Percentiles rank a stretch among this genome's conserved stretches.
phyloP scores from a whole-genome alignment of 2,888 invertebrate genomes.

The Pomacea canaliculata region DNA sequence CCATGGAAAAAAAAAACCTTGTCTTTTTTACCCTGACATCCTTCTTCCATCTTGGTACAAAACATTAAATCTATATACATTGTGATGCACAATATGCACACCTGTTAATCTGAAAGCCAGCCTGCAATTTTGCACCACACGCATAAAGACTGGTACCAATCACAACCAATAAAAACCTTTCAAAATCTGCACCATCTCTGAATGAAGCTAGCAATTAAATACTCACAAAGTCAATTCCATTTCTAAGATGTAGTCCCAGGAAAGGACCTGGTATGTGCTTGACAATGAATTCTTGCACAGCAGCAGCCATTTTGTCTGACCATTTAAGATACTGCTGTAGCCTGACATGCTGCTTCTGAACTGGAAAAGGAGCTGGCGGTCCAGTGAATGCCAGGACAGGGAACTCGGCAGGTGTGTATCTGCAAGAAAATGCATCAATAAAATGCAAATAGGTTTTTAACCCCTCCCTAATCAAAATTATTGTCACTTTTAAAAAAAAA shows the following conservation, averaged over 20 bases:
- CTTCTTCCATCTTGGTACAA: too few relatives aligned
- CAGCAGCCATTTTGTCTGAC: conserved; percentile 55
- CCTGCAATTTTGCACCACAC: too few relatives aligned
- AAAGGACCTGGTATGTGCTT: conserved; percentile 72
- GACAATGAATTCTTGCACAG: conserved; percentile 59
- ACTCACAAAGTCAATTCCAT: conserved; percentile 91
- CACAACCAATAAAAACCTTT: too few relatives aligned
- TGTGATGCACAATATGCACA: too few relatives aligned
- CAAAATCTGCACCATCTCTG: too few relatives aligned
- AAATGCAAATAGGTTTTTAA: not conserved
- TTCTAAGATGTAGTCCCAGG: conserved; percentile 92
- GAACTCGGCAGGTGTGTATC: conserved; percentile 56
- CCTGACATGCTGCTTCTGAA: conserved; percentile 47
- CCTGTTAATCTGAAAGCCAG: too few relatives aligned
- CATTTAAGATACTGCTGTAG: conserved; percentile 65
- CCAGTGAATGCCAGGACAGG: conserved; percentile 68
- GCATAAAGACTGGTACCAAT: too few relatives aligned
- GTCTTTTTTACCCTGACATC: too few relatives aligned
- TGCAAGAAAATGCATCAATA: conserved; percentile 26
- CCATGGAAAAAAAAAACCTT: too few relatives aligned
- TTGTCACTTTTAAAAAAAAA: too few relatives aligned
- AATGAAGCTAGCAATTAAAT: not conserved
- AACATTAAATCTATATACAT: too few relatives aligned
- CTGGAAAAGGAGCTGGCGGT: conserved; percentile 68
- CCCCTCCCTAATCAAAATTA: too few relatives aligned